A percentile compares a stretch with the other conserved stretches of the same genome.
Evolutionary conservation across 2,797 vertebrate genomes (phyloP).

Genomic region (Brotula barbata): DNA sequence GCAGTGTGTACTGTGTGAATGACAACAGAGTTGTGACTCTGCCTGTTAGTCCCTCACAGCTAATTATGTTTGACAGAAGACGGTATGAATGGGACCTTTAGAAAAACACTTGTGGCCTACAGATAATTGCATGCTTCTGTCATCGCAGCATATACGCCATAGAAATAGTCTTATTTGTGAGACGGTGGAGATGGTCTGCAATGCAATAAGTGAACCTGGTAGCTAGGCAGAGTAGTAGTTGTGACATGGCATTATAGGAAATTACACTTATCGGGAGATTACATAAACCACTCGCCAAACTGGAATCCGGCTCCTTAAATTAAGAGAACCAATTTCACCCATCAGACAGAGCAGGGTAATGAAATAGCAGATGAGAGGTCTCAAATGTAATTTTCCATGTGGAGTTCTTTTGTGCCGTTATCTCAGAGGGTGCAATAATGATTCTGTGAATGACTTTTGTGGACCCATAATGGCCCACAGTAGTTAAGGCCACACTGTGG

Average conservation of each 20-base stretch:
- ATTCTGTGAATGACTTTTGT: slow-evolving; percentile 83
- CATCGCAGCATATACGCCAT: slow-evolving; percentile 79
- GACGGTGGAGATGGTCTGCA: slow-evolving; percentile 68
- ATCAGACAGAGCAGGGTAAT: slow-evolving; percentile 81
- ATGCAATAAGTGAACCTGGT: slow-evolving; percentile 76
- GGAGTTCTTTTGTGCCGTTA: slow-evolving; percentile 83
- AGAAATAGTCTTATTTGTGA: slow-evolving; percentile 86
- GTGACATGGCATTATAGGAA: slow-evolving; percentile 82
- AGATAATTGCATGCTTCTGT: slow-evolving; percentile 84
- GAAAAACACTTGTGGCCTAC: slow-evolving; percentile 79
- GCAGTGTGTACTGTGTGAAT: slow-evolving; percentile 53
- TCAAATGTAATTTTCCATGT: slow-evolving; percentile 85
- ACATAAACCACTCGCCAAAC: slow-evolving; percentile 82
- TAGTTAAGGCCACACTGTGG: slow-evolving; percentile 80
- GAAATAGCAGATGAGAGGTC: slow-evolving; percentile 84
- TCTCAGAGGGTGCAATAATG: slow-evolving; percentile 84
- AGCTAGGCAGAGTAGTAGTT: slow-evolving; percentile 79
- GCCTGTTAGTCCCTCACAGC: slow-evolving; percentile 70
- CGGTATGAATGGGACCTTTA: slow-evolving; percentile 80
- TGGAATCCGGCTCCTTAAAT: slow-evolving; percentile 85
- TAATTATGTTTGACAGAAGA: slow-evolving; percentile 79
- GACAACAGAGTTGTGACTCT: slow-evolving; percentile 52
- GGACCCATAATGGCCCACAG: slow-evolving; percentile 80
- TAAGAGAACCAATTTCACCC: slow-evolving; percentile 85
- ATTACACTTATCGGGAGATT: slow-evolving; percentile 82